Evolutionary conservation across 2,113 vertebrate genomes (phyloP).

Genomic region (Percopsis transmontana): DNA sequence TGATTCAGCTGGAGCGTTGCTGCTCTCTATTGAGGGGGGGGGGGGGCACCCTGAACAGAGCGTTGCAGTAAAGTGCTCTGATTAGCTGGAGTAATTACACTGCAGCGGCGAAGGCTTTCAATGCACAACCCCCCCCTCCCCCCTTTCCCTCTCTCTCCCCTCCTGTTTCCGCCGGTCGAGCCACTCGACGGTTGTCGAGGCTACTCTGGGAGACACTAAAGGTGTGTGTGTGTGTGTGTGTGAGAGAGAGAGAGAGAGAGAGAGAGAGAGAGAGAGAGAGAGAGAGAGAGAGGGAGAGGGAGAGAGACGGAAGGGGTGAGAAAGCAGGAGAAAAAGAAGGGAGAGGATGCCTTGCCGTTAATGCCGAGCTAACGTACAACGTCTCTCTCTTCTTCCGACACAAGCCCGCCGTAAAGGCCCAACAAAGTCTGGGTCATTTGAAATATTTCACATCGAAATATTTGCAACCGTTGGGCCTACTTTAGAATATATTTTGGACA

Average conservation of each 20-base stretch:
- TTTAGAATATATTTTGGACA: too few species aligned
- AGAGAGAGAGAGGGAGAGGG: not conserved
- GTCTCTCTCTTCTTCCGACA: too few species aligned
- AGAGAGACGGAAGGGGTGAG: conserved; percentile 40
- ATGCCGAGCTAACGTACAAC: too few species aligned
- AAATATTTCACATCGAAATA: too few species aligned
- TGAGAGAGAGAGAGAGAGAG: not conserved
- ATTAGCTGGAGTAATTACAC: conserved; percentile 82
- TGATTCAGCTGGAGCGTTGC: conserved; percentile 60
- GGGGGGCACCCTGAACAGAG: conserved; percentile 72
- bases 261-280: not conserved
- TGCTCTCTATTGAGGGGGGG: conserved; percentile 44
- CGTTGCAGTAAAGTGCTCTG: conserved; percentile 78
- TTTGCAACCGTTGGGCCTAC: too few species aligned
- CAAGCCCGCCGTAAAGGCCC: too few species aligned
- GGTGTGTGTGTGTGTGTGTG: not conserved
- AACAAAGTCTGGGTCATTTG: too few species aligned
- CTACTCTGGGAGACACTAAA: not conserved
- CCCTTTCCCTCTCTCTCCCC: conserved; percentile 10
- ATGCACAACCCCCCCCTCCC: conserved; percentile 59
- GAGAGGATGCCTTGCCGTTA: conserved; percentile 10
- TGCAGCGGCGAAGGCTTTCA: conserved; percentile 68
- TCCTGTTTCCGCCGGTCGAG: conserved; percentile 2
- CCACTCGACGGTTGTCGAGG: not conserved
- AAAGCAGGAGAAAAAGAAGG: conserved; percentile 16